phyloP scores from a whole-genome alignment of 2,888 invertebrate species.

The Sinelater perroti region DNA sequence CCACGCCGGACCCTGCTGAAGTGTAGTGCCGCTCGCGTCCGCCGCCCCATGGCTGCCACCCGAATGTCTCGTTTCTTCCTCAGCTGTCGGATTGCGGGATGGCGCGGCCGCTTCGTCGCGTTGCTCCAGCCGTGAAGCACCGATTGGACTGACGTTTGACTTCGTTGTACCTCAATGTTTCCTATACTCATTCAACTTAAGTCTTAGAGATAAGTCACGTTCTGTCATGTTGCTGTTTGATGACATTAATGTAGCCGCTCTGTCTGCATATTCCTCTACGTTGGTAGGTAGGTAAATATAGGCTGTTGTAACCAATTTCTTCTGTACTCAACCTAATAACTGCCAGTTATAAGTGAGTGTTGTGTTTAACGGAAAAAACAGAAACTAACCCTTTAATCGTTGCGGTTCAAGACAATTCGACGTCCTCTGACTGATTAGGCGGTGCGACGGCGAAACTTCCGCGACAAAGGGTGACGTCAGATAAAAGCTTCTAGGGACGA shows the following conservation, averaged over 20 bases:
- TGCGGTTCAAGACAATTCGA: slow-evolving; percentile 12
- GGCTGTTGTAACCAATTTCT: slow-evolving; percentile 15
- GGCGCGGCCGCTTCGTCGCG: slow-evolving; percentile 20
- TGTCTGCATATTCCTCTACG: too few species aligned
- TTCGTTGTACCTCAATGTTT: slow-evolving; percentile 17
- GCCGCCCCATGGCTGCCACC: slow-evolving; percentile 12
- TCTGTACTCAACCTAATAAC: too few species aligned
- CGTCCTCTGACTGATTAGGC: slow-evolving; percentile 11
- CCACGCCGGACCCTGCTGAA: slow-evolving; percentile 20
- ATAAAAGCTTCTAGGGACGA: slow-evolving; percentile 29
- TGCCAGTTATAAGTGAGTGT: too few species aligned
- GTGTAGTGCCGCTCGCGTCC: slow-evolving; percentile 22
- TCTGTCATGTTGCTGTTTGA: too few species aligned
- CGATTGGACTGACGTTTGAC: slow-evolving; percentile 20
- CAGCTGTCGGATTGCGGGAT: slow-evolving; percentile 24
- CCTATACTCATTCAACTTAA: too few species aligned
- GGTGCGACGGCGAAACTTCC: neutral
- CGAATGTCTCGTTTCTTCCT: slow-evolving; percentile 23
- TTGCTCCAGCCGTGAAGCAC: slow-evolving; percentile 11
- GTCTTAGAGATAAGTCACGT: too few species aligned
- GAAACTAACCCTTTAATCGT: too few species aligned
- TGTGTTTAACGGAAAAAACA: too few species aligned
- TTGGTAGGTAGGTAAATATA: neutral
- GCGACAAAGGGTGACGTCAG: slow-evolving; percentile 18
- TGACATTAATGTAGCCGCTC: too few species aligned